phyloP scores from a whole-genome alignment of 2,797 vertebrate species.

The Danio tinwini region DNA sequence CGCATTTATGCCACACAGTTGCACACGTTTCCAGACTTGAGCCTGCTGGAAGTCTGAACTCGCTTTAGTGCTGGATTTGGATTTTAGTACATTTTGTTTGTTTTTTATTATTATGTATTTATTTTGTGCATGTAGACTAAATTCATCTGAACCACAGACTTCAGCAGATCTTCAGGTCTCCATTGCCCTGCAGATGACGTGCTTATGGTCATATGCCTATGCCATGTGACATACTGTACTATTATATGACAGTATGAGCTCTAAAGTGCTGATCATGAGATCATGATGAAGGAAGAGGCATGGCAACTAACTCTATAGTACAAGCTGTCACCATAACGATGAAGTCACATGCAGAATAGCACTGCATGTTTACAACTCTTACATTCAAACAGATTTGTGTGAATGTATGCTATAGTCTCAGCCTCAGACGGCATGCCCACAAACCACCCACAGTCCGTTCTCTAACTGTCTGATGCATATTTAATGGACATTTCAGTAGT shows the following conservation, averaged over 20 bases:
- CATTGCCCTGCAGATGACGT: slow-evolving; percentile 23
- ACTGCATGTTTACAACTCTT: slow-evolving; percentile 49
- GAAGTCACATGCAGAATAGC: slow-evolving; percentile 37
- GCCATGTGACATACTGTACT: slow-evolving; percentile 10
- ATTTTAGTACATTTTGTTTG: not conserved
- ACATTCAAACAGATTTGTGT: slow-evolving; percentile 26
- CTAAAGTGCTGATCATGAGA: slow-evolving; percentile 31
- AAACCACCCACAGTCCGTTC: slow-evolving; percentile 23
- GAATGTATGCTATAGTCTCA: not conserved
- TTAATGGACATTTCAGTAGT: not conserved
- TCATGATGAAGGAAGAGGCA: slow-evolving; percentile 37
- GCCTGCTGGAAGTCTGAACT: slow-evolving; percentile 31
- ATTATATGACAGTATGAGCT: slow-evolving; percentile 27
- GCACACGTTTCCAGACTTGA: slow-evolving; percentile 16
- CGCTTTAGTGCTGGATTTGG: not conserved
- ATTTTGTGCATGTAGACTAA: not conserved
- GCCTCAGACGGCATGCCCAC: not conserved
- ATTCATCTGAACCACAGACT: slow-evolving; percentile 1
- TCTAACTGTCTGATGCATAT: not conserved
- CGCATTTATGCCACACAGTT: slow-evolving; percentile 5
- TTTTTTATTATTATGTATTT: not conserved
- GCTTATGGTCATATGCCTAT: slow-evolving; percentile 32
- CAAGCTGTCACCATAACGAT: slow-evolving; percentile 22
- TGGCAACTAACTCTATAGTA: slow-evolving; percentile 37
- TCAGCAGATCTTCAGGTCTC: slow-evolving; percentile 31